Percentiles rank a stretch among this genome's conserved stretches.
phyloP scores from a whole-genome alignment of 1,140 invertebrate genomes.

The Drosophila ficusphila region DNA sequence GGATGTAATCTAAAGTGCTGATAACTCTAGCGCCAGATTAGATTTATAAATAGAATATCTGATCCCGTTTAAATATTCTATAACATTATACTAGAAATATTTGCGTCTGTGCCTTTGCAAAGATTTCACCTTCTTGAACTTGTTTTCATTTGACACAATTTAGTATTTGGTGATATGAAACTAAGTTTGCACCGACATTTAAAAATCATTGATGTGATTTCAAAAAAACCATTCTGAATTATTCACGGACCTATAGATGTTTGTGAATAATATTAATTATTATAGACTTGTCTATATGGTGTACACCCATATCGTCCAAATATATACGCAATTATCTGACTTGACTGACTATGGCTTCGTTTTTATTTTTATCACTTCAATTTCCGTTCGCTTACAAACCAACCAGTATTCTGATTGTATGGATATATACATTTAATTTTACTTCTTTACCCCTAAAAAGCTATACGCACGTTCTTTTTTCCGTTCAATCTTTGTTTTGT shows the following conservation, averaged over 20 bases:
- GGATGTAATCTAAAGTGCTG: constrained; percentile 28
- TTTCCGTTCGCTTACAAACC: constrained; percentile 70
- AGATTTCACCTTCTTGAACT: constrained; percentile 28
- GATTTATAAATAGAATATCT: constrained; percentile 12
- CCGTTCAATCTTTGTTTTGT: constrained; percentile 24
- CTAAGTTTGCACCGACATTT: too few species aligned
- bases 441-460: constrained; percentile 30
- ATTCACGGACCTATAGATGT: too few species aligned
- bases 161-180: too few species aligned
- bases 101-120: constrained; percentile 20
- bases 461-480: constrained; percentile 50
- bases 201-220: too few species aligned
- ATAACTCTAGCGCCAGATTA: constrained; percentile 37
- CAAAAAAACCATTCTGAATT: too few species aligned
- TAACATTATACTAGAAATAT: neutral
- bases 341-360: constrained; percentile 54
- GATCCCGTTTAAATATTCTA: constrained; percentile 10
- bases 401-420: constrained; percentile 25
- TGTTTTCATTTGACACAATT: constrained; percentile 18
- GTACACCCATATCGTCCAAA: constrained; percentile 5
- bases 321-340: constrained; percentile 42
- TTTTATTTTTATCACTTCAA: constrained; percentile 76
- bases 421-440: neutral
- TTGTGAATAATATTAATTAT: too few species aligned
- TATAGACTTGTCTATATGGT: neutral